A percentile compares a stretch with the other conserved stretches of the same genome.
Evolutionary conservation across 1,140 invertebrate species (phyloP).

Genomic region (Brachionus paranguensis): DNA sequence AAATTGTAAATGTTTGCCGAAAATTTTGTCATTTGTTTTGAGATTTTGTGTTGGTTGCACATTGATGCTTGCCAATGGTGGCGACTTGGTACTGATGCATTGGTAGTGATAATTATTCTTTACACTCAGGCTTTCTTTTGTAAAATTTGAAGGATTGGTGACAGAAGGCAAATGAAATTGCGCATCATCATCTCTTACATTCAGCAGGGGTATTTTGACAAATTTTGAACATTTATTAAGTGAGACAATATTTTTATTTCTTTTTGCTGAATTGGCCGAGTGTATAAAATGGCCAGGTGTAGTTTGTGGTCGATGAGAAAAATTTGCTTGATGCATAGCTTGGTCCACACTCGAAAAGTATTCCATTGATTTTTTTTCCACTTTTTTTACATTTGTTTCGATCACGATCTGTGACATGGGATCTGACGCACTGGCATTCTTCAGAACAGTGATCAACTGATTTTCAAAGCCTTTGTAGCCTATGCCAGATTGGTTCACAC

Average conservation of each 20-base stretch:
- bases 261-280: background rate
- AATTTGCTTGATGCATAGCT: background rate
- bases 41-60: background rate
- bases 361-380: background rate
- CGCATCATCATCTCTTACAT: background rate
- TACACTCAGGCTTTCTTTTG: background rate
- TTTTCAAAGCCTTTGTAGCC: background rate
- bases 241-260: background rate
- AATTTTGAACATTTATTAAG: background rate
- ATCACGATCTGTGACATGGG: background rate
- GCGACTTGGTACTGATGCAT: background rate
- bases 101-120: too few species aligned
- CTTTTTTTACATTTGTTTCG: conserved; percentile 27
- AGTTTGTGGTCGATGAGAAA: background rate
- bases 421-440: background rate
- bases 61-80: background rate
- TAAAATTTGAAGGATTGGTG: background rate
- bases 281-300: background rate
- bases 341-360: background rate
- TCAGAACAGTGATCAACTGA: background rate
- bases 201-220: background rate
- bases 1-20: background rate
- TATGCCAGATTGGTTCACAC: background rate
- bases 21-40: background rate
- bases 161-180: background rate